phyloP scores from a whole-genome alignment of 2,113 vertebrate genomes.

The Murina feae region DNA sequence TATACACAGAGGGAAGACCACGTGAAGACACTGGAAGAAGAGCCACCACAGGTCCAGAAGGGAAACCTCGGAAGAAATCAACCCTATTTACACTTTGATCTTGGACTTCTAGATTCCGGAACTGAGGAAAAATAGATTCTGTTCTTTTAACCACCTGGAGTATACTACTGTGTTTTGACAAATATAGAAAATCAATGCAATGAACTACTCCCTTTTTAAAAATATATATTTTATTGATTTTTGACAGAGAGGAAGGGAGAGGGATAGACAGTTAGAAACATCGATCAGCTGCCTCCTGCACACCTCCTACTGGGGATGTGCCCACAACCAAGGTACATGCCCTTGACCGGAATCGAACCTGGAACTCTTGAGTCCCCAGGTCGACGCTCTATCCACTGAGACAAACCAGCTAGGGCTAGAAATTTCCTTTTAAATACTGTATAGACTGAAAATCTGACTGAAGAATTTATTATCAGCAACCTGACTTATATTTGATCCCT shows the following conservation, averaged over 20 bases:
- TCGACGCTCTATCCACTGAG: too few species aligned
- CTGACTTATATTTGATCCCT: neutral
- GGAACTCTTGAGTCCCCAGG: too few species aligned
- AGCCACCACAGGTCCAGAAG: neutral
- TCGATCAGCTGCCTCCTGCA: too few species aligned
- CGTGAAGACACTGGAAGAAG: neutral
- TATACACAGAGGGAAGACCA: accelerated
- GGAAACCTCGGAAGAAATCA: neutral
- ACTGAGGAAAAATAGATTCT: neutral
- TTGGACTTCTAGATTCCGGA: neutral
- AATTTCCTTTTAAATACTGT: neutral
- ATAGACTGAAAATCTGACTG: neutral
- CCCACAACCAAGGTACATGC: too few species aligned
- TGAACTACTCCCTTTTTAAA: neutral
- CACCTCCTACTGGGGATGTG: too few species aligned
- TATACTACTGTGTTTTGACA: too few species aligned
- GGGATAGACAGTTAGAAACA: too few species aligned
- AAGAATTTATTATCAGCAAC: neutral
- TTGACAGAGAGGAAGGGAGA: too few species aligned
- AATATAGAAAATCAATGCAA: neutral
- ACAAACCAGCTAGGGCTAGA: too few species aligned
- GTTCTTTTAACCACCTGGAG: neutral
- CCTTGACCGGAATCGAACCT: too few species aligned
- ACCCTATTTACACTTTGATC: neutral
- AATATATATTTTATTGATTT: too few species aligned